Evolutionary conservation across 2,888 invertebrate species (phyloP).

Genomic region (Elegia similella): DNA sequence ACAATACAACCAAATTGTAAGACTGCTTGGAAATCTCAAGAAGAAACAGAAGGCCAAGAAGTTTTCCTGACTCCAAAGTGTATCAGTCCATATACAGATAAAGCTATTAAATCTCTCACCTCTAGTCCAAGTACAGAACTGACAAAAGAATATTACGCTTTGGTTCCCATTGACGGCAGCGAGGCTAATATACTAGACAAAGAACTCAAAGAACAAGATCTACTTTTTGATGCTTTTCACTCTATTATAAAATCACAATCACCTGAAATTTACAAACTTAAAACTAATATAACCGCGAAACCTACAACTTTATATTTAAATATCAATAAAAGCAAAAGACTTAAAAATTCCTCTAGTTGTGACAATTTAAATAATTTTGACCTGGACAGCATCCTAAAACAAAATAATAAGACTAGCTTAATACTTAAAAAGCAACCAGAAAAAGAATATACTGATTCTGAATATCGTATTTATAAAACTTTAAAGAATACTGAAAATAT

Average conservation of each 20-base stretch:
- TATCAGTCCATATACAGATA: constrained; percentile 59
- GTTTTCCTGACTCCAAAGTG: constrained; percentile 73
- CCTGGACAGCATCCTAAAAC: constrained; percentile 32
- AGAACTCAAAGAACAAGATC: constrained; percentile 79
- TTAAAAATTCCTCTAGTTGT: constrained; percentile 68
- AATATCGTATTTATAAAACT: constrained; percentile 28
- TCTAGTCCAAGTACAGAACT: constrained; percentile 67
- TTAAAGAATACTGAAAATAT: constrained; percentile 26
- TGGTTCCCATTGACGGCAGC: constrained; percentile 57
- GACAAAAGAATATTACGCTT: constrained; percentile 66
- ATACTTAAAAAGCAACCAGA: constrained; percentile 20
- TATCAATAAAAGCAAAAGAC: constrained; percentile 67
- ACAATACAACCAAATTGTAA: constrained; percentile 35
- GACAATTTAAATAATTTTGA: constrained; percentile 52
- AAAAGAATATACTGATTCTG: constrained; percentile 29
- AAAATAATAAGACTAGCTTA: constrained; percentile 23
- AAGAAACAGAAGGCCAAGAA: constrained; percentile 61
- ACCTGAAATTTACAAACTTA: constrained; percentile 42
- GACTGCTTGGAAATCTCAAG: constrained; percentile 40
- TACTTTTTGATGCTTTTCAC: constrained; percentile 72
- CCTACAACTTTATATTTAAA: constrained; percentile 62
- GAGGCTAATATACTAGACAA: constrained; percentile 63
- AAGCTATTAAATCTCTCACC: constrained; percentile 47
- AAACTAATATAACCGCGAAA: constrained; percentile 45
- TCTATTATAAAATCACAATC: constrained; percentile 64